These are phyloP conservation scores for Brenthis daphne DNA, from an alignment of 2,888 invertebrate genomes.

Conservation along the genomic window DNA sequence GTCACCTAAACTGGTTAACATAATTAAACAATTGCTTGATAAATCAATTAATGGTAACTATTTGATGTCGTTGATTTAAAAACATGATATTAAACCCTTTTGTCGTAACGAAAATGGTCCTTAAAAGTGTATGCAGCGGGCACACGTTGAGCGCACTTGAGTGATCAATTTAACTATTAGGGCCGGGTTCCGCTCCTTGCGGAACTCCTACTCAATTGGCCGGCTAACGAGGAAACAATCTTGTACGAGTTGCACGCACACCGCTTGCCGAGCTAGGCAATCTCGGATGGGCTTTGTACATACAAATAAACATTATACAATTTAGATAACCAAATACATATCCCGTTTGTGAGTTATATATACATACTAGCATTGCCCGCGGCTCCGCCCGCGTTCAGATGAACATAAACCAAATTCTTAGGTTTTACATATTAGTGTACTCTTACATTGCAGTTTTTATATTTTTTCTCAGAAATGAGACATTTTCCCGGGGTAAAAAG, in stretches of 20 bases:
- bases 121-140: conserved; percentile 31
- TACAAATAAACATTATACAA: conserved; percentile 35
- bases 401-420: too few relatives aligned
- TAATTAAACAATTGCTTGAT: not conserved
- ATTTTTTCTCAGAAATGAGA: too few relatives aligned
- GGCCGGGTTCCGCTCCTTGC: conserved; percentile 66
- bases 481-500: too few relatives aligned
- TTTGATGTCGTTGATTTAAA: conserved; percentile 13
- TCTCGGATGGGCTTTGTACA: conserved; percentile 55
- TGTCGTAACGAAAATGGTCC: conserved; percentile 29
- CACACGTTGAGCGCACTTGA: conserved; percentile 54
- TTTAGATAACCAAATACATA: not conserved
- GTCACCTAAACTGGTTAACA: not conserved
- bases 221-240: conserved; percentile 81
- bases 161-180: conserved; percentile 65
- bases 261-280: conserved; percentile 75
- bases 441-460: too few relatives aligned
- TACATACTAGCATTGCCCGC: not conserved
- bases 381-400: too few relatives aligned
- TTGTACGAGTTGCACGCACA: conserved; percentile 68
- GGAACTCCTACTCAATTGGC: conserved; percentile 75
- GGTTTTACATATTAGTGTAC: too few relatives aligned
- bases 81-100: conserved; percentile 13
- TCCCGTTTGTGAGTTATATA: not conserved
- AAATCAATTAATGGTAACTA: conserved; percentile 14